Conservation (phyloP, 23 tunicate species). For the Corella eumyota region DNA sequence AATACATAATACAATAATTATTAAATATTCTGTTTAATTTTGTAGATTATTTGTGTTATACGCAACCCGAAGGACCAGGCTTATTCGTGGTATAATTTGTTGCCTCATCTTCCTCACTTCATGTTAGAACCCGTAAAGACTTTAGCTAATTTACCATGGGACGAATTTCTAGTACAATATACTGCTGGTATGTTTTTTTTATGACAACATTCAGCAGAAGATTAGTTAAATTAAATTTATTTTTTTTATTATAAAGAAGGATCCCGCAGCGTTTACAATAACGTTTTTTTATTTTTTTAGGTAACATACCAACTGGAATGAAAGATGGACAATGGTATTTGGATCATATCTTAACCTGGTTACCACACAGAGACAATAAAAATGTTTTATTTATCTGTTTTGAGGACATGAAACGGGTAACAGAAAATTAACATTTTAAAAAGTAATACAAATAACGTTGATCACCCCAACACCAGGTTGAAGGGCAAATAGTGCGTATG, state of each 20-base stretch:
- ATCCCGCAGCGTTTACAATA: too few species aligned
- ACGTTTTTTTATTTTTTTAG: neutral
- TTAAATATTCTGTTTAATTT: too few species aligned
- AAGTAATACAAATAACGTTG: too few species aligned
- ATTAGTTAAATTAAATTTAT: too few species aligned
- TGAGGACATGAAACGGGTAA: slow-evolving; percentile 23
- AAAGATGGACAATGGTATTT: slow-evolving; percentile 12
- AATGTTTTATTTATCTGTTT: slow-evolving; percentile 12
- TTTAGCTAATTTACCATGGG: neutral
- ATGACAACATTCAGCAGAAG: too few species aligned
- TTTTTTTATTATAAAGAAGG: too few species aligned
- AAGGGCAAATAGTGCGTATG: too few species aligned
- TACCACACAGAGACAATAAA: slow-evolving; percentile 5
- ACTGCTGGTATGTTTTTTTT: neutral
- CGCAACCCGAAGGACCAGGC: slow-evolving; percentile 1
- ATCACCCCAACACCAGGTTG: too few species aligned
- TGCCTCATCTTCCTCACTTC: slow-evolving; percentile 1
- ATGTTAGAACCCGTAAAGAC: slow-evolving; percentile 1
- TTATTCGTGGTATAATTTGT: neutral
- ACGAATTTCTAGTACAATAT: neutral
- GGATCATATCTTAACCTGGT: slow-evolving; percentile 7
- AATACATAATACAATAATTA: too few species aligned
- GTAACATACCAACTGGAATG: slow-evolving; percentile 7
- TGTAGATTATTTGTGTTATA: neutral
- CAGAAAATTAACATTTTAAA: neutral